Base-by-base conservation (phyloP, 2,888 invertebrate genomes). In the Conomelus anceps region DNA sequence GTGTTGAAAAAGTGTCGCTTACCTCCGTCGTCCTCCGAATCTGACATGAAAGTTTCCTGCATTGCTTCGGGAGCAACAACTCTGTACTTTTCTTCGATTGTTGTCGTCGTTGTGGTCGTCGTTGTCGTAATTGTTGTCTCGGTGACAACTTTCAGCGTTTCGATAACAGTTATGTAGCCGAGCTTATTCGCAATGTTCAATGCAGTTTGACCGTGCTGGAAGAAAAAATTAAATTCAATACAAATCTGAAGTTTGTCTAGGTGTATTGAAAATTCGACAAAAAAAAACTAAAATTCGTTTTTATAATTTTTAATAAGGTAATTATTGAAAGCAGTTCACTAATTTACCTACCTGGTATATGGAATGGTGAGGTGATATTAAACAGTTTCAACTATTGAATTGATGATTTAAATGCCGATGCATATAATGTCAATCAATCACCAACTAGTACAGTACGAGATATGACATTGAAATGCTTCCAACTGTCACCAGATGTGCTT, bases 1-100 rank as follows among this genome's bases (percentile, higher is more conserved):
- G 23, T 85, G 22, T 63, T 88, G 94, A 23, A 34, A 88, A 41
- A 34, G 23, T 85, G 22, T 63, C 89, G 94, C 95, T 93, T 95
- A 96, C 98, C 98, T 94, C 98, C 98, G 95, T 99, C 99, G 94
- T 99, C 99, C 93, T 99, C 99, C 0, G 99, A 99, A 93, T 99
- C 99, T 23, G 98, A 98, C 96, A 99, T 97, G 94, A 99, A 97
- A 13, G 98, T 98, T 94, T 99, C 99, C 93, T 99, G 99, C 98
- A 99, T 98, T 91, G 98, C 97, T 94, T 99, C 99, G 0, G 99
- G 99, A 89, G 98, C 98, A 91, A 98, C 97, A 88, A 99, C 98
- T 93, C 98, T 97, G 94, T 99, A 99, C 94, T 99, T 98, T 93
- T 99, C 99, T 93, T 99, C 99, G 92, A 94, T 94, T n/a, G 94